A percentile compares a stretch with the other conserved stretches of the same genome.
phyloP scores from a whole-genome alignment of 2,888 invertebrate species.

The Doris montereyensis region DNA sequence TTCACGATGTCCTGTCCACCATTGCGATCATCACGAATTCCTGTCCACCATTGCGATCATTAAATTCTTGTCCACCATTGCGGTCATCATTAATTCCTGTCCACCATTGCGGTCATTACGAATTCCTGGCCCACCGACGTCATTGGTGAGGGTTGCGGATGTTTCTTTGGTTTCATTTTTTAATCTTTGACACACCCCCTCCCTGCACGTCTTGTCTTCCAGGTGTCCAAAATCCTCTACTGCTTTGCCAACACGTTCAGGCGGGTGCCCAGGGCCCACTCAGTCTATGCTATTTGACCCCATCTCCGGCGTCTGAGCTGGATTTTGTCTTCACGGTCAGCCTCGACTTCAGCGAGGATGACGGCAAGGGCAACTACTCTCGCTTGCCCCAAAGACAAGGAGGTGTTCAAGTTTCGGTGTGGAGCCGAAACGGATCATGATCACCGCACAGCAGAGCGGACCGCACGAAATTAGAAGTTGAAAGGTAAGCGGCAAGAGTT shows the following conservation, averaged over 20 bases:
- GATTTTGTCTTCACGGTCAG: slow-evolving; percentile 92
- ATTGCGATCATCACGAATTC: no score
- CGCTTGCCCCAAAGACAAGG: slow-evolving; percentile 82
- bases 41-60: no score
- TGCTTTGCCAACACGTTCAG: slow-evolving; percentile 97
- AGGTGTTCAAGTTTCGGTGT: slow-evolving; percentile 80
- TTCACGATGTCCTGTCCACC: no score
- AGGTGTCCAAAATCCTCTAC: slow-evolving; percentile 76
- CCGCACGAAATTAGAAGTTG: slow-evolving; percentile 78
- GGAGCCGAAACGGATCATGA: slow-evolving; percentile 87
- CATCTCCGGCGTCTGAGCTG: slow-evolving; percentile 63
- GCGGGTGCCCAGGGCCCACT: slow-evolving; percentile 79
- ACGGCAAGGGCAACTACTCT: slow-evolving; percentile 76
- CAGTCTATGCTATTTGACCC: no score
- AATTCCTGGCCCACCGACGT: no score
- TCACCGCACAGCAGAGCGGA: slow-evolving; percentile 80
- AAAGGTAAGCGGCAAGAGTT: slow-evolving; percentile 79
- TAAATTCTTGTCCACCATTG: no score
- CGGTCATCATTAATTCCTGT: no score
- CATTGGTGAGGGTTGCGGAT: no score
- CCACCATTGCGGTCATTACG: no score
- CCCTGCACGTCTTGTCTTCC: slow-evolving; percentile 45
- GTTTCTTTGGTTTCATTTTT: no score
- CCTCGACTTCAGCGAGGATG: slow-evolving; percentile 83
- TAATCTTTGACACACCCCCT: no score